A percentile compares a stretch with the other conserved stretches of the same genome.
Conservation (phyloP, 1,140 invertebrate genomes). For the Calliopsis andreniformis region DNA sequence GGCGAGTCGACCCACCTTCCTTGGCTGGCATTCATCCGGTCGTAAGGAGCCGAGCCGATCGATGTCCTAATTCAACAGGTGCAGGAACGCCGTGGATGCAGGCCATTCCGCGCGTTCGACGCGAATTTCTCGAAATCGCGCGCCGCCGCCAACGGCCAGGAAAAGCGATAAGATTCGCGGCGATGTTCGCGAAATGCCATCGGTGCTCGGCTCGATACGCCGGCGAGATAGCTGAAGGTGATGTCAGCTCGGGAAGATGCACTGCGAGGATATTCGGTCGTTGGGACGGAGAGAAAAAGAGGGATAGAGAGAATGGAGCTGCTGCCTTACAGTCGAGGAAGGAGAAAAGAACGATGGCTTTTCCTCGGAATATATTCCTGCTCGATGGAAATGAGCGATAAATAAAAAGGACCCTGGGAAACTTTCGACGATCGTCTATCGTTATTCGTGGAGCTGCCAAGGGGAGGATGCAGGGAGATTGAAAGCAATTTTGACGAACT, state of each 20-base stretch:
- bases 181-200: slow-evolving; percentile 13
- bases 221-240: neutral
- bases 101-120: neutral
- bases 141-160: neutral
- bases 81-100: slow-evolving; percentile 29
- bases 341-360: neutral
- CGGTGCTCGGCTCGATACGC: neutral
- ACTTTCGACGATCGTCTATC: too few species aligned
- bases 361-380: neutral
- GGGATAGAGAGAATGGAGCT: neutral
- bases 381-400: too few species aligned
- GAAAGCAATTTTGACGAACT: too few species aligned
- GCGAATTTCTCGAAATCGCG: slow-evolving; percentile 28
- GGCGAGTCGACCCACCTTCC: slow-evolving; percentile 2
- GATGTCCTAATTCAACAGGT: slow-evolving; percentile 48
- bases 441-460: too few species aligned
- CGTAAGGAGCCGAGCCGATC: slow-evolving; percentile 26
- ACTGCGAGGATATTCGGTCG: neutral
- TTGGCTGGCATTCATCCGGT: slow-evolving; percentile 17
- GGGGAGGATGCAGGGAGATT: too few species aligned
- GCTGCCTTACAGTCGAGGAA: neutral
- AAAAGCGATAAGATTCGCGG: slow-evolving; percentile 19
- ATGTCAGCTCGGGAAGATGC: neutral
- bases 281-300: neutral
- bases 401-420: too few species aligned